Conservation (phyloP, 2,888 invertebrate species). For the Dugesia japonica region DNA sequence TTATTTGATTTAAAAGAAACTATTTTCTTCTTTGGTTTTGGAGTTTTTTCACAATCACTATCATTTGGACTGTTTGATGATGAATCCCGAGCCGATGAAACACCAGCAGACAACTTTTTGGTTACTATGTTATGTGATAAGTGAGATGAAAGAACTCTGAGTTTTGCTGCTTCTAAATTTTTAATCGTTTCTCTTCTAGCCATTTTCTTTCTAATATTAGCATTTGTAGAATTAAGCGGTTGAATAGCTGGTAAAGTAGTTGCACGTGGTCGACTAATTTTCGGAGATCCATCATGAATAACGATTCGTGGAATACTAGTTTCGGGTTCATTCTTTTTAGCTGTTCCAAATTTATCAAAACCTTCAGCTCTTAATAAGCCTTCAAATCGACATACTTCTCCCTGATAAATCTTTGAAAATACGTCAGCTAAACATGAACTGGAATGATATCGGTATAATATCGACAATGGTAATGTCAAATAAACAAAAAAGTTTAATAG, state of each 20-base stretch:
- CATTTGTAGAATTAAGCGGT: neutral
- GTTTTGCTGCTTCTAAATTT: constrained; percentile 34
- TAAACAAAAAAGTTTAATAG: constrained; percentile 13
- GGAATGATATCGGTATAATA: constrained; percentile 33
- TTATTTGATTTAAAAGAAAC: neutral
- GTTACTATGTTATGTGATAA: constrained; percentile 24
- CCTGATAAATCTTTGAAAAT: constrained; percentile 32
- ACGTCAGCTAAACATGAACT: constrained; percentile 31
- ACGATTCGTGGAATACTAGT: neutral
- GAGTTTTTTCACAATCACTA: neutral
- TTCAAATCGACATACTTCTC: constrained; percentile 30
- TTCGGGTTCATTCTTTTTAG: constrained; percentile 24
- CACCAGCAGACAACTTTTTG: neutral
- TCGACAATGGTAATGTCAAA: constrained; percentile 30
- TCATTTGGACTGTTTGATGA: neutral
- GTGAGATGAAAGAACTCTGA: constrained; percentile 29
- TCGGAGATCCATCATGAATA: neutral
- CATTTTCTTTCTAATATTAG: neutral
- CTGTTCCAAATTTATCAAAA: constrained; percentile 29
- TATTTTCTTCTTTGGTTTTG: neutral
- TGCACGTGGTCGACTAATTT: neutral
- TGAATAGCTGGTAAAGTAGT: constrained; percentile 22
- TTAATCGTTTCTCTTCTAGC: constrained; percentile 29
- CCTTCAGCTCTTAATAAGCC: constrained; percentile 30
- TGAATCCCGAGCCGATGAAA: neutral